Base-by-base conservation (phyloP, 2,888 invertebrate genomes). In the Buathra laborator region DNA sequence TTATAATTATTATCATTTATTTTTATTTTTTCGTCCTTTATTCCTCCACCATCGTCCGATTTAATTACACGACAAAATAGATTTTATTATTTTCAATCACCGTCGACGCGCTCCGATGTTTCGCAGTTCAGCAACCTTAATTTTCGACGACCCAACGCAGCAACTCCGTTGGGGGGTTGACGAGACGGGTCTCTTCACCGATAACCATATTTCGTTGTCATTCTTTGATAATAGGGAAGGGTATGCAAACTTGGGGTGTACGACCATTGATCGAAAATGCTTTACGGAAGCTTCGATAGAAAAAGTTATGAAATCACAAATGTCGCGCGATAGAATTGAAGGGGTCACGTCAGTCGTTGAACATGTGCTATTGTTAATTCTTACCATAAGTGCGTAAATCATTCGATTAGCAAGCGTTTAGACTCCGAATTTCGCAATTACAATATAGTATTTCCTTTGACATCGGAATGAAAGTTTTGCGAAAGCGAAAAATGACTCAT, bases 31-130 rank as follows among this genome's bases (percentile, higher is more conserved):
- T 64, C 32, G 16, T 44, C 16, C 16, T 51, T 29, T 10, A 29
- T 46, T 59, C 44, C n/a, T 75, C 32, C 3, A 89, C 89, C 83
- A 87, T 80, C 76, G 87, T 83, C 86, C 88, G 88, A 92, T 92
- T 92, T 90, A 91, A 93, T 92, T 91, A 91, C 90, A 89, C 89
- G 90, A 86, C 89, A 90, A 92, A 92, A 91, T 91, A 91, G 90
- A 93, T 93, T 93, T 90, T 88, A 91, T 92, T 92, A 92, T 92
- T 92, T 91, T 90, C 92, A 89, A 91, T 91, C 89, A 88, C 89
- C 87, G 87, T 88, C 88, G 88, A 19, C 66, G 74, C 51, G 64
- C 71, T 24, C 37, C 43, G 78, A 56, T 56, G 67, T 66, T 48
- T 83, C 56, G 51, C 83, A 51, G 72, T 68, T 67, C 68, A 83